These are phyloP conservation scores for Tragopan temminckii DNA, from an alignment of 2,797 vertebrate species.

Conservation along the genomic window DNA sequence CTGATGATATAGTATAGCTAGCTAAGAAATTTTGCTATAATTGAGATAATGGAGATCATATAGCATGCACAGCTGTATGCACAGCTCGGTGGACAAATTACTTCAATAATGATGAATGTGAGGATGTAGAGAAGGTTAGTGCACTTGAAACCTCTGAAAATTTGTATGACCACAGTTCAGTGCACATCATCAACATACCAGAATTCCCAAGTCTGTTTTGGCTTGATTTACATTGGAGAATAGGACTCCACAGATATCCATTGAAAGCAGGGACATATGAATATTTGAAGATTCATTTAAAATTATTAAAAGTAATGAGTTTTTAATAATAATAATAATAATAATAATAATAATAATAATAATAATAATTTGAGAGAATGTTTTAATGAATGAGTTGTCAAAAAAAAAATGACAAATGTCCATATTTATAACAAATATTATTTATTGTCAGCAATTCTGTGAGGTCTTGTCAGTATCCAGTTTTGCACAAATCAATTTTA, in stretches of 20 bases:
- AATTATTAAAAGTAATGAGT: background rate
- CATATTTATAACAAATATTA: background rate
- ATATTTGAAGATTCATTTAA: background rate
- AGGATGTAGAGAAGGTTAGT: background rate
- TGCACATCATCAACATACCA: background rate
- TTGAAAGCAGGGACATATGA: background rate
- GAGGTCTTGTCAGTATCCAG: background rate
- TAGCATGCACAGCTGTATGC: background rate
- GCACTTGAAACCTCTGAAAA: background rate
- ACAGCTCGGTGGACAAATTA: background rate
- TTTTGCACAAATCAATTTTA: background rate
- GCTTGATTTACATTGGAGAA: background rate
- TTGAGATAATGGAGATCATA: constrained; percentile 28
- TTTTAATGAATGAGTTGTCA: background rate
- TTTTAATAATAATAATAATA: background rate
- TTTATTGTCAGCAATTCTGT: background rate
- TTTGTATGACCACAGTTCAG: background rate
- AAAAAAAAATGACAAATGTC: background rate
- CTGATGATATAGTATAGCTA: constrained; percentile 17
- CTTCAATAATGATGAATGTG: background rate
- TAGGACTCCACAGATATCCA: background rate
- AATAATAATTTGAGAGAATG: background rate
- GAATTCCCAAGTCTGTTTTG: background rate
- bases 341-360: background rate
- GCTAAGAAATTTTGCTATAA: constrained; percentile 42